Percentiles rank a stretch among this genome's conserved stretches.
phyloP scores from a whole-genome alignment of 2,888 invertebrate species.

The Nymphalis urticae region DNA sequence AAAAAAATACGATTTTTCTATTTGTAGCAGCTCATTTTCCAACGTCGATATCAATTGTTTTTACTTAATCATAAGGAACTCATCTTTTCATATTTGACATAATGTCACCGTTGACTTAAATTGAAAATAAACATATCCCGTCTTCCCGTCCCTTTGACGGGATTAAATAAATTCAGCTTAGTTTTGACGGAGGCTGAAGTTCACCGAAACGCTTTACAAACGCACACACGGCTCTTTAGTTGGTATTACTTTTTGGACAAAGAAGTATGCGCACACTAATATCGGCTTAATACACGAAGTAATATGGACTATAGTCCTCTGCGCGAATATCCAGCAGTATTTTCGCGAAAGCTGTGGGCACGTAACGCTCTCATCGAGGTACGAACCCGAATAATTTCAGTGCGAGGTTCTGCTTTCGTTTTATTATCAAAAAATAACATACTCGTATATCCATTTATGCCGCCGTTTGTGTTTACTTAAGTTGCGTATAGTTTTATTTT shows the following conservation, averaged over 20 bases:
- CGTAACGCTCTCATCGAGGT: conserved; percentile 17
- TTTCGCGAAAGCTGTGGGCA: conserved; percentile 6
- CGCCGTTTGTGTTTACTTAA: conserved; percentile 14
- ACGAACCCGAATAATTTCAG: conserved; percentile 23
- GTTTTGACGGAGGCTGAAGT: conserved; percentile 14
- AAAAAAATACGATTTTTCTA: no score
- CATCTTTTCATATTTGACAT: background rate
- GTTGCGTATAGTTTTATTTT: conserved; percentile 13
- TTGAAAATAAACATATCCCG: conserved; percentile 10
- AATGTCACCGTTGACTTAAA: conserved; percentile 6
- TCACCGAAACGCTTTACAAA: conserved; percentile 1
- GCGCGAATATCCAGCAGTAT: background rate
- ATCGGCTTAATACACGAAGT: background rate
- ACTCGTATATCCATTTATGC: conserved; percentile 17
- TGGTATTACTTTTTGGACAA: conserved; percentile 9
- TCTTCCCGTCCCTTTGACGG: conserved; percentile 8
- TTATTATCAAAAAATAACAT: conserved; percentile 30
- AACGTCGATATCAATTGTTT: background rate
- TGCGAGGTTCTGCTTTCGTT: conserved; percentile 21
- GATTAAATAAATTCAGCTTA: conserved; percentile 15
- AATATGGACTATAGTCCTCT: conserved; percentile 3
- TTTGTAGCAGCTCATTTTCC: background rate
- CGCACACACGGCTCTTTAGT: conserved; percentile 4
- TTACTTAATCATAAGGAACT: background rate
- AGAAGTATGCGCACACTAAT: background rate